Base-by-base conservation (phyloP, 92 coral and sea anemone genomes). In the Bergia puertoricense region DNA sequence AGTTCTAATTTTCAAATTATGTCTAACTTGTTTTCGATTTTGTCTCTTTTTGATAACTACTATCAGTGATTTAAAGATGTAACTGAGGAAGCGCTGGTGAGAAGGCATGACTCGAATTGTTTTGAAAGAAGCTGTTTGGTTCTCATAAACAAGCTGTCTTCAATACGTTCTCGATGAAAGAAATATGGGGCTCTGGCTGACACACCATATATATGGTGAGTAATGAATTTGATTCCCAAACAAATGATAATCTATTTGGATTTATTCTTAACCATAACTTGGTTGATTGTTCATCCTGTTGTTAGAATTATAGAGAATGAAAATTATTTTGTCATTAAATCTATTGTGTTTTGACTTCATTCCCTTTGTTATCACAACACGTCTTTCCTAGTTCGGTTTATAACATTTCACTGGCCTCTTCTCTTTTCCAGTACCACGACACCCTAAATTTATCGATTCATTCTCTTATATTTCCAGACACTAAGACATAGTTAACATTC, bases 41-140 rank as follows among this genome's bases (percentile, higher is more conserved):
- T 46, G 8, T 79, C 0, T 11, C 43, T n/a, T 11, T 16, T 20
- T 37, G 38, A 11, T 6, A 0, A 37, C 40, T 73, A 0, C 40
- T 37, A 18, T n/a, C 5, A 50, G 18, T 23, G 82, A 18, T 50
- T 76, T 2, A 16, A 16, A 20, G n/a, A 22, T 62, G 69, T 20
- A 45, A 41, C 51, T 45, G 37, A 77, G 20, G 50, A 46, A n/a
- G 65, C 37, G 48, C 18, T 15, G 5, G 40, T 18, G 43, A 46
- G 20, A 79, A 46, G 82, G 65, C 39, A 48, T 15, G 62, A 18
- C 6, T n/a, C 22, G 18, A 45, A 36, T 50, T 79, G 82, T 79
- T 79, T 79, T 79, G 82, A 79, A 79, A 79, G 82, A 79, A 79
- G 67, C 82, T 79, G 82, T 79, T 50, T 79, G 51, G 1, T 42